Conservation (phyloP, 2,113 vertebrate genomes). For the Anhinga rufa region DNA sequence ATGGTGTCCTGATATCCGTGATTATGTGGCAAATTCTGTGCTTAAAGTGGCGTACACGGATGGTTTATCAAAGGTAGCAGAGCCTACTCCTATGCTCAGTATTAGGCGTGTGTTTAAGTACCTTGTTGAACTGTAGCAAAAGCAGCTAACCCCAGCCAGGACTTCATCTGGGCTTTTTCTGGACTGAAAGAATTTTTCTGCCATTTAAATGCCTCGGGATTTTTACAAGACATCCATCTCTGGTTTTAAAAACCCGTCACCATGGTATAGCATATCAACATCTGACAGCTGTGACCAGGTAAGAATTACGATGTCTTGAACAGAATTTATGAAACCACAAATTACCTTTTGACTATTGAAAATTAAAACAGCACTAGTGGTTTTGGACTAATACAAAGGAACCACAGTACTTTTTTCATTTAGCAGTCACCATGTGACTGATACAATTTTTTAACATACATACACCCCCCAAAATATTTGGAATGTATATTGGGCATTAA, state of each 20-base stretch:
- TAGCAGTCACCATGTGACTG: constrained; percentile 31
- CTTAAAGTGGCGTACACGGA: rapidly evolving
- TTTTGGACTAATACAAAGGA: constrained; percentile 24
- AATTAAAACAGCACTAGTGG: constrained; percentile 2
- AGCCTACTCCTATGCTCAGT: not conserved
- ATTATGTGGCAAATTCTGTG: not conserved
- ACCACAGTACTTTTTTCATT: constrained; percentile 30
- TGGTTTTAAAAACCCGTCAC: constrained; percentile 17
- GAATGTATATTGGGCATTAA: constrained; percentile 24
- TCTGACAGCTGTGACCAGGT: constrained; percentile 52
- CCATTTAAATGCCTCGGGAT: not conserved
- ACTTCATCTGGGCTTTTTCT: not conserved
- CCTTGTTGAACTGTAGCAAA: not conserved
- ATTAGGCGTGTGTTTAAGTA: not conserved
- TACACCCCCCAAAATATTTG: not conserved
- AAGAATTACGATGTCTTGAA: constrained; percentile 21
- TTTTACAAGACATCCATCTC: constrained; percentile 1
- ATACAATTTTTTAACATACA: constrained; percentile 19
- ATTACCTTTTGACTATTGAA: constrained; percentile 59
- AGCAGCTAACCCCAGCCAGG: not conserved
- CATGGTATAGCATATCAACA: not conserved
- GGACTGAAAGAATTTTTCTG: not conserved
- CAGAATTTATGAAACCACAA: constrained; percentile 59
- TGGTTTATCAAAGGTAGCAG: not conserved
- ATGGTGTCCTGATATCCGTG: not conserved